A percentile compares a stretch with the other conserved stretches of the same genome.
Conservation (phyloP, 2,888 invertebrate species). For the Tetramorium bicarinatum region DNA sequence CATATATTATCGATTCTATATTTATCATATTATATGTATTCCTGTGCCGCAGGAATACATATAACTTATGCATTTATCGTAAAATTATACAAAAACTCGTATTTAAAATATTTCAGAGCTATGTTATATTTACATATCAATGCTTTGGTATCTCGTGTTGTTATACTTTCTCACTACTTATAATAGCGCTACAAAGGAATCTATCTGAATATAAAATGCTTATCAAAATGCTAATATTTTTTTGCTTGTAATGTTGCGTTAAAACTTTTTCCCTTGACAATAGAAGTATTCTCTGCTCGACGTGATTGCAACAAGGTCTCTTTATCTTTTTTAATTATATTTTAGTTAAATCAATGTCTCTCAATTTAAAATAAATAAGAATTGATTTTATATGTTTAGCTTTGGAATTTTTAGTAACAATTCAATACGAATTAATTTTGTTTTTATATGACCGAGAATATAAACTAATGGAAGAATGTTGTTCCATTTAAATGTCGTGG, state of each 20-base stretch:
- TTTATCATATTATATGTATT: not conserved
- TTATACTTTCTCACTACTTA: slow-evolving; percentile 15
- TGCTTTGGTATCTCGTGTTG: slow-evolving; percentile 4
- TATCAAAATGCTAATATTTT: slow-evolving; percentile 34
- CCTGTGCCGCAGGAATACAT: not conserved
- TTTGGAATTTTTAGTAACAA: not conserved
- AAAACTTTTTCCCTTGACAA: slow-evolving; percentile 2
- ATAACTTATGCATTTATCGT: not conserved
- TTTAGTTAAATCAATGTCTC: not conserved
- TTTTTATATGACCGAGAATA: slow-evolving; percentile 10
- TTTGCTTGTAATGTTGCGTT: not conserved
- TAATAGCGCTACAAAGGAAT: slow-evolving; percentile 28
- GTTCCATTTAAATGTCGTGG: slow-evolving; percentile 35
- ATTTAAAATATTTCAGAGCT: not conserved
- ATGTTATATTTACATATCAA: slow-evolving; percentile 24
- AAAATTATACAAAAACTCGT: not conserved
- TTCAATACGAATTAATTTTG: slow-evolving; percentile 1
- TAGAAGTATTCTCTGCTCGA: not conserved
- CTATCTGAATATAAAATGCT: slow-evolving; percentile 38
- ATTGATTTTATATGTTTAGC: slow-evolving; percentile 5
- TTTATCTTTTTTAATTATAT: not conserved
- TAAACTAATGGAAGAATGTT: slow-evolving; percentile 37
- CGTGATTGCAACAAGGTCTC: not conserved
- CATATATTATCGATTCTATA: not conserved
- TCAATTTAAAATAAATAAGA: not conserved